Evolutionary conservation across 2,888 invertebrate species (phyloP).

Genomic region (Unio pictorum): DNA sequence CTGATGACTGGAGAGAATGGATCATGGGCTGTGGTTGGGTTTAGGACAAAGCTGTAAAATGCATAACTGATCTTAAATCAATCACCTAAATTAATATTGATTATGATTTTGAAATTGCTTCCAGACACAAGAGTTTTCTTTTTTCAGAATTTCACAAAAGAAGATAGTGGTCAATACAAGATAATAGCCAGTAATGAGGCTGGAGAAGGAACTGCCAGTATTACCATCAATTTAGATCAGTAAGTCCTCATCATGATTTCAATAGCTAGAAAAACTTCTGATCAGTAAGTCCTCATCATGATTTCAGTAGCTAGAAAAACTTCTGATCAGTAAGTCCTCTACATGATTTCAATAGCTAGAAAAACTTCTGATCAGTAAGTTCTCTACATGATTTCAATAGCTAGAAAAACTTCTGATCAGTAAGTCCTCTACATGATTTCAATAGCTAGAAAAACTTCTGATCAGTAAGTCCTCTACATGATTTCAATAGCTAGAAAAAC

Average conservation of each 20-base stretch:
- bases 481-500: too few species aligned
- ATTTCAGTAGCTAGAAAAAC: too few species aligned
- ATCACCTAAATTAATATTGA: not conserved
- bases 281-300: not conserved
- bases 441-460: too few species aligned
- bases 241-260: conserved; percentile 8
- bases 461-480: not conserved
- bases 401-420: too few species aligned
- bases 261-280: too few species aligned
- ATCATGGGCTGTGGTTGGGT: too few species aligned
- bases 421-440: not conserved
- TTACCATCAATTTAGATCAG: conserved; percentile 91
- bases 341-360: not conserved
- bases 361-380: too few species aligned
- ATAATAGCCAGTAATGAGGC: conserved; percentile 98
- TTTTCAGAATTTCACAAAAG: conserved; percentile 82
- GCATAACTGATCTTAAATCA: too few species aligned
- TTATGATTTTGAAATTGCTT: not conserved
- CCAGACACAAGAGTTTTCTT: conserved; percentile 2
- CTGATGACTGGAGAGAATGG: too few species aligned
- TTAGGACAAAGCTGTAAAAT: too few species aligned
- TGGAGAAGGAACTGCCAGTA: conserved; percentile 99
- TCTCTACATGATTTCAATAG: not conserved
- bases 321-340: not conserved
- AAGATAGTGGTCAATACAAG: conserved; percentile 92